Base-by-base conservation (phyloP, 1,140 invertebrate genomes). In the Hycleus phaleratus region DNA sequence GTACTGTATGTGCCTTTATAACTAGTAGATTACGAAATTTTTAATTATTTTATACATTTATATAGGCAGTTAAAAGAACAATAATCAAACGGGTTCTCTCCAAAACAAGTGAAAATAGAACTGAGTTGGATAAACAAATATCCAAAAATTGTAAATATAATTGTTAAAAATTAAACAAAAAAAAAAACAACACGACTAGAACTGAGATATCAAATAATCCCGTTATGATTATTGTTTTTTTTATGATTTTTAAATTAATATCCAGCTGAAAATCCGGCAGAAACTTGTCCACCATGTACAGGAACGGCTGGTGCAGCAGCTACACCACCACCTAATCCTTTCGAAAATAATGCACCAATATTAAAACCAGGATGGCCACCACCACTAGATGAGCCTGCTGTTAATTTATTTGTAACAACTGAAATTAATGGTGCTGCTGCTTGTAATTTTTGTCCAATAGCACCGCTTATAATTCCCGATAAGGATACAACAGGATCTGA, bases 381-480 rank as follows among this genome's bases (percentile, higher is more conserved):
- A 2, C 79, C 76, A 25, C 78, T 78, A 24, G 80, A 81, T 7
- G 77, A 71, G 38, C 78, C 77, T 11, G 79, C 78, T 53, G 81
- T 80, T 46, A 84, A 52, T 62, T 74, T 74, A 75, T 76, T 64
- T 69, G 77, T 75, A 26, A 79, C 71, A 8, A 80, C 68, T 56
- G 80, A 78, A 44, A 85, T 76, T 57, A 84, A 78, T 3, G 83
- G 83, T 44, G 78, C 80, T 25, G 82, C 77, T 1, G 82, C 73
- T 65, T 73, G 68, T 63, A 66, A 72, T 71, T 53, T 78, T 66
- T 68, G 74, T 61, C 65, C 77, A 61, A 68, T 76, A 57, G 71
- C 74, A 61, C 68, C 79, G 43, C 74, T 77, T 61, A 82, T 74
- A 25, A 78, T 71, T 11, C 75, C 74, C 43, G 74, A 75, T 0